Evolutionary conservation across 2,888 invertebrate species (phyloP).

Genomic region (Ethmia dodecea): DNA sequence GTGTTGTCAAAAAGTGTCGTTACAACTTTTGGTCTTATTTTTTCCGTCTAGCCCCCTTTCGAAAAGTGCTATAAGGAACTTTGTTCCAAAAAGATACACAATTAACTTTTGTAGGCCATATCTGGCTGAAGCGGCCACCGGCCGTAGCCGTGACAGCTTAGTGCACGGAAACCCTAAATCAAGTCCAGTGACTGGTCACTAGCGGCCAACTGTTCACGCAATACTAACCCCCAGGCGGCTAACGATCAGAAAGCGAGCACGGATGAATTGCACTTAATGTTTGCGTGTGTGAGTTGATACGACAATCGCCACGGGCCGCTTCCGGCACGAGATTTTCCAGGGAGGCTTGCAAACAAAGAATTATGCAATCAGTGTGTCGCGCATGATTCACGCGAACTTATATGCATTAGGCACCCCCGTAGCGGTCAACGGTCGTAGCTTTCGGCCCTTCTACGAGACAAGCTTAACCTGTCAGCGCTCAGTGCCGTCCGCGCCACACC

Average conservation of each 20-base stretch:
- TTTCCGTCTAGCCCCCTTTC: no score
- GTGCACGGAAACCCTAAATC: no score
- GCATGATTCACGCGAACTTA: slow-evolving; percentile 55
- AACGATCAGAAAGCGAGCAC: slow-evolving; percentile 29
- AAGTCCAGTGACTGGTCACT: slow-evolving; percentile 13
- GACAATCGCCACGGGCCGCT: slow-evolving; percentile 14
- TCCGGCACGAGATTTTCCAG: slow-evolving; percentile 31
- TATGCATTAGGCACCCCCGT: slow-evolving; percentile 55
- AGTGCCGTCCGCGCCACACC: slow-evolving; percentile 47
- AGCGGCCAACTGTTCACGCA: slow-evolving; percentile 30
- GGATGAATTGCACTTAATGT: slow-evolving; percentile 34
- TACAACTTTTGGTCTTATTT: no score
- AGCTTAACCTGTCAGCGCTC: slow-evolving; percentile 19
- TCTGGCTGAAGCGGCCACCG: no score
- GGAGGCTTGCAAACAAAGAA: slow-evolving; percentile 23
- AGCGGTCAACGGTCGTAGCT: slow-evolving; percentile 55
- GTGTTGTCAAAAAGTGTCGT: no score
- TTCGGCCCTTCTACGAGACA: slow-evolving; percentile 31
- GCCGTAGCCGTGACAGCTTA: no score
- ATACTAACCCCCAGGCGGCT: slow-evolving; percentile 33
- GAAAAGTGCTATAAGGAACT: not conserved
- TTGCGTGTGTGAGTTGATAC: slow-evolving; percentile 30
- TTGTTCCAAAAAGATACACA: no score
- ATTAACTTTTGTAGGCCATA: no score
- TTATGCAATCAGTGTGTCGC: slow-evolving; percentile 18